Percentiles rank a stretch among this genome's conserved stretches.
phyloP scores from a whole-genome alignment of 64 coral and sea anemone species.

The Pocillopora verrucosa region DNA sequence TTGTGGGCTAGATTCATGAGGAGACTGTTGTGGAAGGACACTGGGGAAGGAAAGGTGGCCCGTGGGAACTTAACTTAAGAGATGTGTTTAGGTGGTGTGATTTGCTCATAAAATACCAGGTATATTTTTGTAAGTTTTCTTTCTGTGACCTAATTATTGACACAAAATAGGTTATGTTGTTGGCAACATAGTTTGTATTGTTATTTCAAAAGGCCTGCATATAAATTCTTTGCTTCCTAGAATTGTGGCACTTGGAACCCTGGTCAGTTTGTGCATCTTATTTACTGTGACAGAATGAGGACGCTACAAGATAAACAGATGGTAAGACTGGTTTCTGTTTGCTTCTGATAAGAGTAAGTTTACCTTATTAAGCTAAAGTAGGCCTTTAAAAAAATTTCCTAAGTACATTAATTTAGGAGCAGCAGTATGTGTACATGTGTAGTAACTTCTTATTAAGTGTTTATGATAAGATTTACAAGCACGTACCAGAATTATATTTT shows the following conservation, averaged over 20 bases:
- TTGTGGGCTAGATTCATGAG: constrained; percentile 59
- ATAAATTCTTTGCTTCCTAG: not conserved
- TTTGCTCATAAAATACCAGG: constrained; percentile 78
- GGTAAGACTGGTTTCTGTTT: constrained; percentile 29
- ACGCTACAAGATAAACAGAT: constrained; percentile 63
- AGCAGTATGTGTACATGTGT: no score
- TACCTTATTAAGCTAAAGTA: not conserved
- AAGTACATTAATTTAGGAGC: no score
- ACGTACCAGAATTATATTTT: no score
- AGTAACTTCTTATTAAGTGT: no score
- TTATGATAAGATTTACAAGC: no score
- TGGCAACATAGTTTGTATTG: not conserved
- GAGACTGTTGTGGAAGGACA: constrained; percentile 74
- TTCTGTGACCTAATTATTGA: no score
- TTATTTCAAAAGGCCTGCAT: not conserved
- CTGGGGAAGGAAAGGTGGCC: constrained; percentile 80
- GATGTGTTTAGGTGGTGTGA: constrained; percentile 99
- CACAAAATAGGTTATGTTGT: no score
- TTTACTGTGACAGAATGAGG: constrained; percentile 91
- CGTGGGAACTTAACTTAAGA: constrained; percentile 97
- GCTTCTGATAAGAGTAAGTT: not conserved
- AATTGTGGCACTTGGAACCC: constrained; percentile 14
- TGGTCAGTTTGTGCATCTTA: constrained; percentile 76
- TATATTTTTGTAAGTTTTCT: not conserved
- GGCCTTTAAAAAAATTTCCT: no score